Base-by-base conservation (phyloP, 1,140 invertebrate species). In the Cydia pomonella region DNA sequence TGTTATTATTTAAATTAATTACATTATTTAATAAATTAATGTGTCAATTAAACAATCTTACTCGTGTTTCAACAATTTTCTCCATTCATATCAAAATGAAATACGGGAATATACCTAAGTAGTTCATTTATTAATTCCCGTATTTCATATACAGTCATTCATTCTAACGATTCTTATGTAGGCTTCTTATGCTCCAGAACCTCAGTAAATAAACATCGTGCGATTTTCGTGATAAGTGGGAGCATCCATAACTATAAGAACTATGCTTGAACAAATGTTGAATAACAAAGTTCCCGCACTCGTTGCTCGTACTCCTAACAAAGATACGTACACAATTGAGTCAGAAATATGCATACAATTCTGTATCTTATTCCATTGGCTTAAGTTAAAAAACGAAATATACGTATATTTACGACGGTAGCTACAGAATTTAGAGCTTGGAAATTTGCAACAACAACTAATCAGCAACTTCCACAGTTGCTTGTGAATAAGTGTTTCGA, bases 401-500 rank as follows among this genome's bases (percentile, higher is more conserved):
- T 10, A 41, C 38, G 9, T 44, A 44, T 16, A 10, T 59, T 23
- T 59, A 23, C 6, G 10, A 59, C 21, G 18, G 21, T 23, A 23
- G 10, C 53, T 59, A 59, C 23, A 21, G 53, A 59, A n/a, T 21
- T 23, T 23, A 59, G 18, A 59, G 53, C 53, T 59, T 59, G 75
- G 75, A 75, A 79, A 81, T 77, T 78, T 79, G 75, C 75, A 76
- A 81, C 78, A 79, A 79, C 73, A 78, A 75, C 64, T 74, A 73
- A 64, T 50, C 74, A 27, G 62, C 25, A 77, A 77, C 73, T 77
- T 79, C 75, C 73, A 77, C 47, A 75, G 69, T 63, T 64, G 64
- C n/a, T 44, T 53, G 53, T 13, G 64, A 73, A 73, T 74, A 44
- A 76, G 33, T 69, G 33, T 69, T 7, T 21, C n/a, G 2, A n/a